phyloP scores from a whole-genome alignment of 2,113 vertebrate species.

The Egretta garzetta region DNA sequence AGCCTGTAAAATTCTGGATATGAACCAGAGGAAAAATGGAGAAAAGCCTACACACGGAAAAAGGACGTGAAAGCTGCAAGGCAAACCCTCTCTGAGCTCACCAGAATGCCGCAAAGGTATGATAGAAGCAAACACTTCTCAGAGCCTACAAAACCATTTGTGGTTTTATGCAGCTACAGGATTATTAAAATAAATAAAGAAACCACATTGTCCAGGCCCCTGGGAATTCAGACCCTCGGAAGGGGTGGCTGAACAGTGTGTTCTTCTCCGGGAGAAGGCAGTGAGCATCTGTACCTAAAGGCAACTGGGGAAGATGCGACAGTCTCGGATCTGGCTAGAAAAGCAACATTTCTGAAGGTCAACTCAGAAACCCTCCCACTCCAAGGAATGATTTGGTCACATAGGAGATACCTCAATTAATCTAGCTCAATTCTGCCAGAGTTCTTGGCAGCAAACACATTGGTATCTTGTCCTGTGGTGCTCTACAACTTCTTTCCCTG shows the following conservation, averaged over 20 bases:
- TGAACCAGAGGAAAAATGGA: neutral
- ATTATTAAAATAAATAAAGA: neutral
- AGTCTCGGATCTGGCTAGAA: neutral
- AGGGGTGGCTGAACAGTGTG: neutral
- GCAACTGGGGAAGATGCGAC: neutral
- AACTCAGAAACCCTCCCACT: neutral
- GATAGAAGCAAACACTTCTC: neutral
- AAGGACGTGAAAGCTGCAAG: accelerated
- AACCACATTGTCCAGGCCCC: neutral
- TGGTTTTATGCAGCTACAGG: neutral
- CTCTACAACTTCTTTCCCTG: neutral
- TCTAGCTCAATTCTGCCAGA: neutral
- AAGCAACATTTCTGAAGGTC: neutral
- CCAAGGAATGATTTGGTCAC: too few relatives aligned
- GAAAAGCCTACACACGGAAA: neutral
- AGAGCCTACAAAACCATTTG: neutral
- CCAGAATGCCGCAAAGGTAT: neutral
- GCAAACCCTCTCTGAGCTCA: neutral
- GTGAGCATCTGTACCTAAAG: neutral
- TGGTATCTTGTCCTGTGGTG: neutral
- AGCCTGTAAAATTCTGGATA: neutral
- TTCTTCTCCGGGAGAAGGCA: neutral
- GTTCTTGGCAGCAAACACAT: neutral
- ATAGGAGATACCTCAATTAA: neutral
- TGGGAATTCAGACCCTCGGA: neutral